Base-by-base conservation (phyloP, 2,888 invertebrate species). In the Drosophila mettleri region DNA sequence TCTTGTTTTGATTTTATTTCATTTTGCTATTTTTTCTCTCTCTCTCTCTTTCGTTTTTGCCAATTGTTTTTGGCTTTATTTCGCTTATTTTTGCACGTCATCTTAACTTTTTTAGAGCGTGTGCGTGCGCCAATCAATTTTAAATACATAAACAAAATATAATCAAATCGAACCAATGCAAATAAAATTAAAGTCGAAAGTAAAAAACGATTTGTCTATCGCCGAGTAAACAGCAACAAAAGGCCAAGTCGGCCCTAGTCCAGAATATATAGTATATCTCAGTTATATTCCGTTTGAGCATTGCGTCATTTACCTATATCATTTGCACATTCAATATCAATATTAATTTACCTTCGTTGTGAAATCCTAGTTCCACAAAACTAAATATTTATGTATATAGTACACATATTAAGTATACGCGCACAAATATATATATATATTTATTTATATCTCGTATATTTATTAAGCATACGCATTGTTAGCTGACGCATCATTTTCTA, bases 291-390 rank as follows among this genome's bases (percentile, higher is more conserved):
- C 2, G 31, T 29, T n/a, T 43, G 39, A 36, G 46, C 27, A 74
- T 85, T 65, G 72, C 72, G 70, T 82, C 82, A 82, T 68, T 82
- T 74, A 60, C 68, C 64, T 73, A 53, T 78, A 65, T 70, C 66
- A 70, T 59, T 78, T 58, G 62, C 74, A 72, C 66, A 12, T 39
- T 20, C 2, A 45, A 52, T 18, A 38, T 38, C 38, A 39, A 38
- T 29, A 62, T 61, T 55, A 43, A 55, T 69, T 81, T 27, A 68
- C 69, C 52, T 64, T 48, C 43, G 10, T 64, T 58, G 69, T 69
- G 59, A 69, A 74, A 74, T 74, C 16, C 16, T 27, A 27, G 16
- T 59, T 18, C 9, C 9, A 58, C 59, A 20, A 39, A 20, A 41
- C 20, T 20, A 9, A 36, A 5, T 41, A n/a, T 48, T n/a, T 43